Evolutionary conservation across 2,888 invertebrate species (phyloP).

Genomic region (Euzetes globulus): DNA sequence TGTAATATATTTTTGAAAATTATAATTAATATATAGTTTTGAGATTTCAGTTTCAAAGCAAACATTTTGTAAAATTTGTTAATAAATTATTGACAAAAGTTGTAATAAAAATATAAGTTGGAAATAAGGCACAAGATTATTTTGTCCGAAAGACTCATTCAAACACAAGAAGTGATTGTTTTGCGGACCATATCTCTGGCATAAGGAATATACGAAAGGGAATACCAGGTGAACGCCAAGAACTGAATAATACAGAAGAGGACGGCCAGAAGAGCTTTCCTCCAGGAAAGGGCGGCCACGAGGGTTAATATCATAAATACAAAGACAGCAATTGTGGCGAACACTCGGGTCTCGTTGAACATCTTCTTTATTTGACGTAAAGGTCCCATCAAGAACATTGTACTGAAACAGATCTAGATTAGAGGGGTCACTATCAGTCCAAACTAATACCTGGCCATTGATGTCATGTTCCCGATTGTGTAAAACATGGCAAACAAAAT

Average conservation of each 20-base stretch:
- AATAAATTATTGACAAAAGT: too few species aligned
- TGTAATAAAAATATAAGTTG: not conserved
- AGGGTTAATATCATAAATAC: slow-evolving; percentile 58
- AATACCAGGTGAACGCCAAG: slow-evolving; percentile 83
- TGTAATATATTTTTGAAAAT: too few species aligned
- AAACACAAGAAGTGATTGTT: slow-evolving; percentile 27
- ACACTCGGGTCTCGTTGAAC: slow-evolving; percentile 73
- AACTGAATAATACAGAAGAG: slow-evolving; percentile 77
- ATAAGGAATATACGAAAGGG: slow-evolving; percentile 82
- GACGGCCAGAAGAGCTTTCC: slow-evolving; percentile 65
- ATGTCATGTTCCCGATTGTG: slow-evolving; percentile 68
- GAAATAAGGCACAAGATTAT: not conserved
- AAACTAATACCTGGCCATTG: slow-evolving; percentile 51
- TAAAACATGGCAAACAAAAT: slow-evolving; percentile 70
- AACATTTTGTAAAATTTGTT: too few species aligned
- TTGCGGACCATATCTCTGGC: slow-evolving; percentile 68
- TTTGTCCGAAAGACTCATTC: not conserved
- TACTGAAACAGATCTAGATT: slow-evolving; percentile 57
- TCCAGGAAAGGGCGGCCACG: slow-evolving; percentile 63
- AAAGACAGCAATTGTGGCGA: slow-evolving; percentile 70
- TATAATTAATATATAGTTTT: too few species aligned
- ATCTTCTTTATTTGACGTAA: slow-evolving; percentile 77
- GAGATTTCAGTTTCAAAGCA: too few species aligned
- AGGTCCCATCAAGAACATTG: slow-evolving; percentile 84
- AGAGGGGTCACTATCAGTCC: not conserved